These are phyloP conservation scores for Uloborus plumipes DNA, from an alignment of 2,888 invertebrate species.

Conservation along the genomic window DNA sequence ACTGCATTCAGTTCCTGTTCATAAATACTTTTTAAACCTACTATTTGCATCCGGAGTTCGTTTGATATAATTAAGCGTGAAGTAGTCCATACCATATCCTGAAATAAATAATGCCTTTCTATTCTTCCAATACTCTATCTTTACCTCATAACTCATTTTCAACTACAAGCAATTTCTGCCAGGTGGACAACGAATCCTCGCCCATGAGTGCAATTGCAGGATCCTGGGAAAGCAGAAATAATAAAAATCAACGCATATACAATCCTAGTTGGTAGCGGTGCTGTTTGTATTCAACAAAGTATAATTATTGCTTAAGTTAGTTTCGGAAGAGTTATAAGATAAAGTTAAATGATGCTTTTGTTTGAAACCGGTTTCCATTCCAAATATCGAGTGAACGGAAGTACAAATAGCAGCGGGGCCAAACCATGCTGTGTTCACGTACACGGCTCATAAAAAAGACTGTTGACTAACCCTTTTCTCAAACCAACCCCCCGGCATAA, in stretches of 20 bases:
- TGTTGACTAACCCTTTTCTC: neutral
- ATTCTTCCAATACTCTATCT: no score
- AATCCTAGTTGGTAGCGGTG: neutral
- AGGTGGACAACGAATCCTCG: no score
- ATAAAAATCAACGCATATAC: constrained; percentile 14
- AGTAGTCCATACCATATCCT: no score
- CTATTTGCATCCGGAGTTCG: no score
- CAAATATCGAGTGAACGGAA: constrained; percentile 22
- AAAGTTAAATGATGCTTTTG: constrained; percentile 41
- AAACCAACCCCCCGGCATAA: constrained; percentile 26
- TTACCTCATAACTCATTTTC: no score
- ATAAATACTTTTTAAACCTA: no score
- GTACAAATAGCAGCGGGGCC: constrained; percentile 1
- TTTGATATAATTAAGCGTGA: no score
- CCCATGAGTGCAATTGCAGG: no score
- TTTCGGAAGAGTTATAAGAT: constrained; percentile 16
- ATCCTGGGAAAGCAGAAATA: neutral
- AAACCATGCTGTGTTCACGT: constrained; percentile 19
- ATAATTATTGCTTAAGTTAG: constrained; percentile 19
- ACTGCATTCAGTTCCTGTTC: no score
- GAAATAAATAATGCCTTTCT: no score
- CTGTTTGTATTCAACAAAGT: constrained; percentile 17
- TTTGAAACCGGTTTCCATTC: constrained; percentile 41
- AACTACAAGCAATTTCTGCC: no score
- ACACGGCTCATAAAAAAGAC: constrained; percentile 19